A percentile compares a stretch with the other conserved stretches of the same genome.
phyloP scores from a whole-genome alignment of 35 echinoderm and acorn worm species.

The Hemicentrotus pulcherrimus region DNA sequence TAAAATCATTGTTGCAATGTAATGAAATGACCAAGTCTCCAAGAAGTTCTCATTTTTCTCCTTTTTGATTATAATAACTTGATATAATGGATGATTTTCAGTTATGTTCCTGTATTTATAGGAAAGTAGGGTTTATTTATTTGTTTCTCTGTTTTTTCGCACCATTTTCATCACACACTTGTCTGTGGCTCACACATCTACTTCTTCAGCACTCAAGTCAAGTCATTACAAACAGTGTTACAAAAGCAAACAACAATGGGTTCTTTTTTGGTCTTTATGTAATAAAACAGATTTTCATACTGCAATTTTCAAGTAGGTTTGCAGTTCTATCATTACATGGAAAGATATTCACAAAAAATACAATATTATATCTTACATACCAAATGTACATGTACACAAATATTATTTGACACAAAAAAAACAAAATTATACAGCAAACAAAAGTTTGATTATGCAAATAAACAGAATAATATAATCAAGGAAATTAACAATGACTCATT shows the following conservation, averaged over 20 bases:
- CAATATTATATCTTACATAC: constrained; percentile 20
- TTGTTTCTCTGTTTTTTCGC: no score
- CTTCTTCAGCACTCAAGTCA: background rate
- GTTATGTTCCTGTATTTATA: no score
- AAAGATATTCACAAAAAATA: constrained; percentile 12
- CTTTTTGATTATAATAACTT: no score
- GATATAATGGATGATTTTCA: no score
- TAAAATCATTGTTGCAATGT: no score
- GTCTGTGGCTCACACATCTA: background rate
- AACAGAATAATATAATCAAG: background rate
- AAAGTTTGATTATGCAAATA: background rate
- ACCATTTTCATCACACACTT: no score
- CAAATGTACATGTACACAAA: background rate
- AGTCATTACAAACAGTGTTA: background rate
- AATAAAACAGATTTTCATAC: constrained; percentile 6
- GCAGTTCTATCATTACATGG: background rate
- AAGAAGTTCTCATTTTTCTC: no score
- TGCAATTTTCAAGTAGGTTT: constrained; percentile 9
- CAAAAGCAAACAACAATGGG: background rate
- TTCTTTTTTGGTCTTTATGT: background rate
- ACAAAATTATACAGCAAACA: constrained; percentile 1
- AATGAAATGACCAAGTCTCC: no score
- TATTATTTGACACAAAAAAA: background rate
- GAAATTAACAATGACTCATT: background rate
- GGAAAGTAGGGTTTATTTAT: no score